phyloP scores from a whole-genome alignment of 1,140 invertebrate species.

The Panagrolaimus sp. region DNA sequence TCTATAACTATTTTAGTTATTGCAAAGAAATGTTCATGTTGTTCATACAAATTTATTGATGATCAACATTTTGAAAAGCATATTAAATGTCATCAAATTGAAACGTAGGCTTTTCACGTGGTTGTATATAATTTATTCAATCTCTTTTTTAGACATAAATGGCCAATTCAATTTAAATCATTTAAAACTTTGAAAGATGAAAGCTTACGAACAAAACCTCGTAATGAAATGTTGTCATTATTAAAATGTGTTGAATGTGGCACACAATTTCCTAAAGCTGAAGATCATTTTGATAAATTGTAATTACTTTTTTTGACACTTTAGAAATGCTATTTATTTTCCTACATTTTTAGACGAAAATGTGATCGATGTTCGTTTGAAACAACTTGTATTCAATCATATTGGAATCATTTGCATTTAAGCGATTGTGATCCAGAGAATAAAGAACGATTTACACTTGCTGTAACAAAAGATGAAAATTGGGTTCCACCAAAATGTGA shows the following conservation, averaged over 20 bases:
- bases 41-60: constrained; percentile 13
- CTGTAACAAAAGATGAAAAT: background rate
- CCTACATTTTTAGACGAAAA: background rate
- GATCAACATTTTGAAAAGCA: background rate
- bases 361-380: background rate
- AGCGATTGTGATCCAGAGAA: background rate
- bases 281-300: background rate
- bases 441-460: background rate
- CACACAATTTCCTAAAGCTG: background rate
- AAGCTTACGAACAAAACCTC: background rate
- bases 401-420: background rate
- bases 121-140: too few species aligned
- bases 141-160: too few species aligned
- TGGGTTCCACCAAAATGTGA: too few species aligned
- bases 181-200: constrained; percentile 10
- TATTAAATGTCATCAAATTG: background rate
- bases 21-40: constrained; percentile 1
- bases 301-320: too few species aligned
- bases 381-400: background rate
- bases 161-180: background rate
- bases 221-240: background rate
- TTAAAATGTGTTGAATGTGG: constrained; percentile 7
- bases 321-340: too few species aligned
- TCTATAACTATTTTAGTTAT: background rate
- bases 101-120: too few species aligned